phyloP scores from a whole-genome alignment of 2,888 invertebrate genomes.

The Sphinx pinastri region DNA sequence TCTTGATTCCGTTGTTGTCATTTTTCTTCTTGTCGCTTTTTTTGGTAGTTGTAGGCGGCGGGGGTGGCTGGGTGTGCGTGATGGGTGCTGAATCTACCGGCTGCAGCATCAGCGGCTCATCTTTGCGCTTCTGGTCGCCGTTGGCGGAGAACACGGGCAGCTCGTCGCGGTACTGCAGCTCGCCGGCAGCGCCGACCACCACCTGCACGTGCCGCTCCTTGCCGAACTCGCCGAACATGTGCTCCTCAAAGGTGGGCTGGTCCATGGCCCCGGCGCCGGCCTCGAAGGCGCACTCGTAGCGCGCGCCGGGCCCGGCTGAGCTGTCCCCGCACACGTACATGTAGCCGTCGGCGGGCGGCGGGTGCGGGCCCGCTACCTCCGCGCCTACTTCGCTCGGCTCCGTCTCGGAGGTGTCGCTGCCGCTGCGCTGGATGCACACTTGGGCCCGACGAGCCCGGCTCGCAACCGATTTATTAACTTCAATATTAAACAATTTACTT shows the following conservation, averaged over 20 bases:
- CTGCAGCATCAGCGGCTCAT: slow-evolving; percentile 72
- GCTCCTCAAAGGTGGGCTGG: slow-evolving; percentile 89
- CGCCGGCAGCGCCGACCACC: slow-evolving; percentile 79
- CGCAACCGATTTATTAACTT: slow-evolving; percentile 59
- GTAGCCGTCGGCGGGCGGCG: slow-evolving; percentile 76
- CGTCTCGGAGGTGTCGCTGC: slow-evolving; percentile 67
- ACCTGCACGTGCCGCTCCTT: slow-evolving; percentile 80
- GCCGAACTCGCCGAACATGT: slow-evolving; percentile 90
- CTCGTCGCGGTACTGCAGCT: slow-evolving; percentile 79
- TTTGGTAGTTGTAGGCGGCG: slow-evolving; percentile 81
- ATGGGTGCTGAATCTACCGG: slow-evolving; percentile 62
- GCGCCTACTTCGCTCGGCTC: slow-evolving; percentile 76
- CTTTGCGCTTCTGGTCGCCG: slow-evolving; percentile 69
- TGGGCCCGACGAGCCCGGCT: slow-evolving; percentile 51
- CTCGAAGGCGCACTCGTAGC: slow-evolving; percentile 77
- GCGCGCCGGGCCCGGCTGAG: slow-evolving; percentile 58
- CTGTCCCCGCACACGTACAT: slow-evolving; percentile 79
- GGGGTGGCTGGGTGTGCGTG: slow-evolving; percentile 64
- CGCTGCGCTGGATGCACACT: slow-evolving; percentile 48
- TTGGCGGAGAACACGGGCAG: slow-evolving; percentile 62
- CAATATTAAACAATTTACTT: slow-evolving; percentile 81
- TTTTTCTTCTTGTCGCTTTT: slow-evolving; percentile 92
- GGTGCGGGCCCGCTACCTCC: slow-evolving; percentile 78
- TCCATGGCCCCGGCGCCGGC: slow-evolving; percentile 83
- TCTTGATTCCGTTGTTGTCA: slow-evolving; percentile 94